phyloP scores from a whole-genome alignment of 2,113 vertebrate genomes.

The Orycteropus afer region DNA sequence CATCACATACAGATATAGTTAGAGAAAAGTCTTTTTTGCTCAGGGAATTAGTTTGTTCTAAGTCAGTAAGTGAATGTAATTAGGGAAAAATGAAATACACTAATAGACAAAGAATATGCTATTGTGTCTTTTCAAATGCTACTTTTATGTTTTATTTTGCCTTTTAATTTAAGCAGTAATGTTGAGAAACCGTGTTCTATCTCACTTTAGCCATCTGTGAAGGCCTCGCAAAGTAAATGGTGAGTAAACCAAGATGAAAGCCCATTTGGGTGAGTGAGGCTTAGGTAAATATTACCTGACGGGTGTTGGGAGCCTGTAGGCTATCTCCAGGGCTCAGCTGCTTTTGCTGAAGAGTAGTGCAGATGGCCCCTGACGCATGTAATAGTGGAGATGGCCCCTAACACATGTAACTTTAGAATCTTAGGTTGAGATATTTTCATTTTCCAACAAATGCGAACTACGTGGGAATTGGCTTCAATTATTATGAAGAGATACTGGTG shows the following conservation, averaged over 20 bases:
- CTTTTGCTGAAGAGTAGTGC: background rate
- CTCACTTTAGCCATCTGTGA: background rate
- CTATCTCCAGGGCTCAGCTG: background rate
- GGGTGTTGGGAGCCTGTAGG: background rate
- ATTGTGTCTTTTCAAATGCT: background rate
- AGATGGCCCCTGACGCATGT: background rate
- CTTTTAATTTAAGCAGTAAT: background rate
- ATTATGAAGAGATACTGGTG: background rate
- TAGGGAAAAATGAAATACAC: slow-evolving; percentile 44
- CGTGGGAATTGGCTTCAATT: background rate
- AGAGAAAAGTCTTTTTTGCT: slow-evolving; percentile 4
- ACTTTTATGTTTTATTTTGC: background rate
- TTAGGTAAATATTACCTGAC: background rate
- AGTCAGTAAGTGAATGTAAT: slow-evolving; percentile 42
- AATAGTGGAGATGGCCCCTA: background rate
- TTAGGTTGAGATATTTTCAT: background rate
- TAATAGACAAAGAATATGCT: background rate
- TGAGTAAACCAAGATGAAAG: background rate
- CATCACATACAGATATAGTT: background rate
- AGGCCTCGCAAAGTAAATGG: background rate
- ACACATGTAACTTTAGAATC: background rate
- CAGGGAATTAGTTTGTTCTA: slow-evolving; percentile 54
- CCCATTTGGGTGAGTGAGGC: background rate
- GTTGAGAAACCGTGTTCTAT: background rate
- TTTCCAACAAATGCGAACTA: background rate